These are phyloP conservation scores for Semnornis frantzii DNA, from an alignment of 2,113 vertebrate species.

Conservation along the genomic window DNA sequence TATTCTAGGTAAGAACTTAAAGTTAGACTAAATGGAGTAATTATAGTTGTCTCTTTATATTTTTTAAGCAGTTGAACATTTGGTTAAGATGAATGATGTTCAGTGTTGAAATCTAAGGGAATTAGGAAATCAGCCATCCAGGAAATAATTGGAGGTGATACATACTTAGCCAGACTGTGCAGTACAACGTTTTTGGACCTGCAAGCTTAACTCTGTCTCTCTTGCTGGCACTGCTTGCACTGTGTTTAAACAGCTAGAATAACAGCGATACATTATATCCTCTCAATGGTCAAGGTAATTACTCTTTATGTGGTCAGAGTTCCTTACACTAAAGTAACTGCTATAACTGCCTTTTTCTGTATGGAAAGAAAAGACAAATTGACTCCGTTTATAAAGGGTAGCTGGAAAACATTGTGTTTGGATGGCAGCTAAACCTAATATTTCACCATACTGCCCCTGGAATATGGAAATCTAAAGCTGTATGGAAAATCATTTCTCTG, in stretches of 20 bases:
- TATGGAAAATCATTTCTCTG: not conserved
- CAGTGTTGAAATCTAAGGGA: not conserved
- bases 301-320: not conserved
- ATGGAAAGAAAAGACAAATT: not conserved
- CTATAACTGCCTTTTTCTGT: not conserved
- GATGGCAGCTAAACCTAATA: not conserved
- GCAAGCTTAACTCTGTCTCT: not conserved
- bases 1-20: not conserved
- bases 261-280: not conserved
- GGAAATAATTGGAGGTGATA: not conserved
- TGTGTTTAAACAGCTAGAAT: not conserved
- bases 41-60: not conserved
- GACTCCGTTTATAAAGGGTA: not conserved
- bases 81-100: not conserved
- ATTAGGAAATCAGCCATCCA: constrained; percentile 1
- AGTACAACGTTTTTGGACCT: not conserved
- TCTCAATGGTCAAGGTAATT: not conserved
- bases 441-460: not conserved
- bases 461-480: not conserved
- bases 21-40: not conserved
- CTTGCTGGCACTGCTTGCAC: not conserved
- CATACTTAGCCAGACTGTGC: not conserved
- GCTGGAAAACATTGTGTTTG: not conserved
- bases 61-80: constrained; percentile 17
- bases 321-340: not conserved